Conservation (phyloP, 2,888 invertebrate species). For the Pseudococcus jackbeardsleyi region DNA sequence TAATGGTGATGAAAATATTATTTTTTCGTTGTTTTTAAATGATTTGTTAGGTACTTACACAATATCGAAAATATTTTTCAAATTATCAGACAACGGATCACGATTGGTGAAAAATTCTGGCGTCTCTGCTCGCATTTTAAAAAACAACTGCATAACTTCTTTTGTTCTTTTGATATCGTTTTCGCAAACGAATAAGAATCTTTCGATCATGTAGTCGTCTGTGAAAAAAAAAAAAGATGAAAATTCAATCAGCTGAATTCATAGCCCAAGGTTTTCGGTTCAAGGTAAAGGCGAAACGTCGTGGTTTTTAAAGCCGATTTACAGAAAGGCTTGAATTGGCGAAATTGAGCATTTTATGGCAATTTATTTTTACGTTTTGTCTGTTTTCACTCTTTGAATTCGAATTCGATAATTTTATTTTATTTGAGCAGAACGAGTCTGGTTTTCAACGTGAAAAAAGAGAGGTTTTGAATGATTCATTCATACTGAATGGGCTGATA, state of each 20-base stretch:
- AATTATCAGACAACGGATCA: conserved; percentile 73
- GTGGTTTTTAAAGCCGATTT: not conserved
- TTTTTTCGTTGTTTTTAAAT: too few species aligned
- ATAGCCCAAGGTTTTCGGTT: not conserved
- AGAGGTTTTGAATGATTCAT: too few species aligned
- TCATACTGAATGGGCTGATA: too few species aligned
- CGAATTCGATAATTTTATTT: not conserved
- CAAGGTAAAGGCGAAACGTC: not conserved
- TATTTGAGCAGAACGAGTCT: too few species aligned
- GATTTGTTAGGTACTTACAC: conserved; percentile 71
- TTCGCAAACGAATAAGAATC: conserved; percentile 74
- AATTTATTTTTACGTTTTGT: not conserved
- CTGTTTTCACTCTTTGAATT: not conserved
- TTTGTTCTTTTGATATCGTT: conserved; percentile 75
- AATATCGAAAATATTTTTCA: conserved; percentile 73
- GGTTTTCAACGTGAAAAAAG: too few species aligned
- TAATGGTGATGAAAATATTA: too few species aligned
- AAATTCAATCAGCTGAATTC: too few species aligned
- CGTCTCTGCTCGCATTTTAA: conserved; percentile 74
- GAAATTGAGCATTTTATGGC: not conserved
- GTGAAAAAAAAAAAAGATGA: conserved; percentile 61
- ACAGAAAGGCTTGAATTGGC: not conserved
- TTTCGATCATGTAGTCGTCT: conserved; percentile 75
- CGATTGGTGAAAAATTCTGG: conserved; percentile 76
- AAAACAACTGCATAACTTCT: conserved; percentile 74